Conservation (phyloP, 2,888 invertebrate species). For the Chaitophorus viminalis region DNA sequence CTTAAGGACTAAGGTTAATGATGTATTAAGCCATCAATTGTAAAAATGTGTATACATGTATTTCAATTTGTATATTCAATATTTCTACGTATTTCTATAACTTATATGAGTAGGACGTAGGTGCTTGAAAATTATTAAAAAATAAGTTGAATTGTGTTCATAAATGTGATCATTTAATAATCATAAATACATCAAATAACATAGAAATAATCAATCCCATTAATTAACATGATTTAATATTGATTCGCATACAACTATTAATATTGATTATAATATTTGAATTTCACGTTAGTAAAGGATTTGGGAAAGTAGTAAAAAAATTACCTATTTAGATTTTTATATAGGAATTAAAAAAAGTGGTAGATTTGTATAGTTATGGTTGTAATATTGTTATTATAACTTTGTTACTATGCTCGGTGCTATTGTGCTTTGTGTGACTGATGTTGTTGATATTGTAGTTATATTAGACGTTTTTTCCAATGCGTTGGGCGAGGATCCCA, state of each 20-base stretch:
- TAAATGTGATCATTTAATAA: too few species aligned
- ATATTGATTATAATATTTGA: too few species aligned
- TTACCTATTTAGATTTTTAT: not conserved
- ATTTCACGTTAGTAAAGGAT: too few species aligned
- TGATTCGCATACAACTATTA: too few species aligned
- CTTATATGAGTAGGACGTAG: too few species aligned
- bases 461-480: not conserved
- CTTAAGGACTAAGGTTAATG: slow-evolving; percentile 50
- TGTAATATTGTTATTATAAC: not conserved
- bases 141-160: too few species aligned
- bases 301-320: not conserved
- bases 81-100: too few species aligned
- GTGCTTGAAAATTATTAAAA: too few species aligned
- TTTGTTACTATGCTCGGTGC: not conserved
- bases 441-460: not conserved
- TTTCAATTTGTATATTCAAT: too few species aligned
- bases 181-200: too few species aligned
- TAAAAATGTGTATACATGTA: not conserved
- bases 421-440: not conserved
- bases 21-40: not conserved
- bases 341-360: not conserved
- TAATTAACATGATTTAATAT: too few species aligned
- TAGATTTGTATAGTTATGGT: not conserved
- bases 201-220: too few species aligned
- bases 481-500: slow-evolving; percentile 16